Conservation (phyloP, 1,140 invertebrate species). For the Anoplolepis gracilipes region DNA sequence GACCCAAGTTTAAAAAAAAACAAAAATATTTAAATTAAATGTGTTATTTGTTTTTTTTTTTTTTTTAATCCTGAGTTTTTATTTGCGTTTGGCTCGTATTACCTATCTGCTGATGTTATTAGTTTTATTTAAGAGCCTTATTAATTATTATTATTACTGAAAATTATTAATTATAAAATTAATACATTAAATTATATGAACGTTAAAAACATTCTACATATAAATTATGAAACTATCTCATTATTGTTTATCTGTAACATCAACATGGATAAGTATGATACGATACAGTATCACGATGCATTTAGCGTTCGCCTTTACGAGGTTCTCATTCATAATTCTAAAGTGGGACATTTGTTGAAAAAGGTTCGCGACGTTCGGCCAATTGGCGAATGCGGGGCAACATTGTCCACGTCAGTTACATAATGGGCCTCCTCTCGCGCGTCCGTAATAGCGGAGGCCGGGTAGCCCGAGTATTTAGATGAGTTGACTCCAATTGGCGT, state of each 20-base stretch:
- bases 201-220: background rate
- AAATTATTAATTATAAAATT: no score
- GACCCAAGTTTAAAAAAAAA: no score
- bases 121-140: no score
- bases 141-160: no score
- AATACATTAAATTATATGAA: no score
- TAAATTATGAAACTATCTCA: background rate
- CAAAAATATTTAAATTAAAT: no score
- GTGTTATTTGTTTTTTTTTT: no score
- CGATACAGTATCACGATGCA: background rate
- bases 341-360: conserved; percentile 45
- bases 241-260: background rate
- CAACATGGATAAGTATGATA: background rate
- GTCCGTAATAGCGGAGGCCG: conserved; percentile 63
- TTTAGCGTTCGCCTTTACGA: conserved; percentile 14
- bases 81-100: no score
- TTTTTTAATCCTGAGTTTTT: no score
- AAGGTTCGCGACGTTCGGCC: conserved; percentile 50
- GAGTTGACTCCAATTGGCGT: conserved; percentile 77
- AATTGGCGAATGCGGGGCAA: conserved; percentile 72
- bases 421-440: conserved; percentile 65
- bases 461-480: conserved; percentile 76
- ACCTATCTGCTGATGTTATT: no score
- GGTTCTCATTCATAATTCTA: conserved; percentile 48
- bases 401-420: conserved; percentile 73